A percentile compares a stretch with the other conserved stretches of the same genome.
phyloP scores from a whole-genome alignment of 1,140 invertebrate genomes.

The Drosophila sp. region DNA sequence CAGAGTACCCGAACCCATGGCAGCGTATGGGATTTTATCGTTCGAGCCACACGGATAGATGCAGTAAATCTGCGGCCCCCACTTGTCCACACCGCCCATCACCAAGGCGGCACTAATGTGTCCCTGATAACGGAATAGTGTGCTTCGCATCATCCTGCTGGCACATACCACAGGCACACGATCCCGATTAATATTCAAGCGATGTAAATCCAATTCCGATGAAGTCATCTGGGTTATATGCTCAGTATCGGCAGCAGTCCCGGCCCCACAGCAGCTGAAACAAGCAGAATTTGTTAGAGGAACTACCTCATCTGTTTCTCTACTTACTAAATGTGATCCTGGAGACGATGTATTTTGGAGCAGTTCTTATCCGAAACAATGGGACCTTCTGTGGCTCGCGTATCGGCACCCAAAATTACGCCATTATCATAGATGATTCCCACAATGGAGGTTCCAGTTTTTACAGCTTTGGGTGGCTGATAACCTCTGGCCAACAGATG shows the following conservation, averaged over 20 bases:
- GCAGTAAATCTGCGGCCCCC: conserved; percentile 91
- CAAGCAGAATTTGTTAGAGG: not conserved
- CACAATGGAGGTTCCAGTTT: conserved; percentile 99
- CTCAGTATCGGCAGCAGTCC: conserved; percentile 98
- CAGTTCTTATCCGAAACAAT: conserved; percentile 99
- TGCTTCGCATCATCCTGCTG: conserved; percentile 94
- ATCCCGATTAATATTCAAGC: conserved; percentile 92
- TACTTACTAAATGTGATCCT: conserved; percentile 96
- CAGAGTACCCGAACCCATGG: conserved; percentile 98
- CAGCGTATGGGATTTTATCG: conserved; percentile 94
- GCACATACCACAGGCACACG: conserved; percentile 94
- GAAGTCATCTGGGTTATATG: conserved; percentile 94
- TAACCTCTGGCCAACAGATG: conserved; percentile 90
- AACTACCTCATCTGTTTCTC: not conserved
- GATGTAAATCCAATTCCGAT: conserved; percentile 95
- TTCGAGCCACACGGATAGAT: conserved; percentile 98
- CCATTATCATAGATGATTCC: conserved; percentile 97
- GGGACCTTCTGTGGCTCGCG: conserved; percentile 96
- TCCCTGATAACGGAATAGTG: conserved; percentile 97
- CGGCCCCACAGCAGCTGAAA: conserved; percentile 94
- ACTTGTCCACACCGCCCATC: conserved; percentile 95
- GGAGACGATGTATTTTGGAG: conserved; percentile 97
- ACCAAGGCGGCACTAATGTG: conserved; percentile 97
- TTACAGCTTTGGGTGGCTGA: conserved; percentile 91
- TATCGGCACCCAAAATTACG: conserved; percentile 98